phyloP scores from a whole-genome alignment of 2,888 invertebrate species.

The Thymelicus sylvestris region DNA sequence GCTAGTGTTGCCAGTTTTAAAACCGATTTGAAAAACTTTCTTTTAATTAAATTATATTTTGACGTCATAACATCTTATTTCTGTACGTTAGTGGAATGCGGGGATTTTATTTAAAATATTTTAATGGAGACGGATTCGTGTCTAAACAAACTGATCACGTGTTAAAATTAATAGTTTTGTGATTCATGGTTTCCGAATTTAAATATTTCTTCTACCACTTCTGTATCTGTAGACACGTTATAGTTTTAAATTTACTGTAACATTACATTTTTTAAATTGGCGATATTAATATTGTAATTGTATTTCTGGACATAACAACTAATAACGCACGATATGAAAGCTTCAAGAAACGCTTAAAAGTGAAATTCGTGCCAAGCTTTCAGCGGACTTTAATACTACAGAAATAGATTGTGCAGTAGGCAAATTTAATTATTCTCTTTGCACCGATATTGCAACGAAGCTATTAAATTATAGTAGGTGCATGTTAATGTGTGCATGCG shows the following conservation, averaged over 20 bases:
- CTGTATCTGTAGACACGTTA: too few species aligned
- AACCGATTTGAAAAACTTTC: conserved; percentile 24
- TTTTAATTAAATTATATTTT: conserved; percentile 39
- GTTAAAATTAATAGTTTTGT: conserved; percentile 7
- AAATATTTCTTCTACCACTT: neutral
- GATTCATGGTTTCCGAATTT: conserved; percentile 1
- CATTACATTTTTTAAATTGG: too few species aligned
- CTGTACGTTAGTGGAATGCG: conserved; percentile 22
- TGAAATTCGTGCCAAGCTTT: conserved; percentile 25
- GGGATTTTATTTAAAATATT: conserved; percentile 22
- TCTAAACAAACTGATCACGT: conserved; percentile 16
- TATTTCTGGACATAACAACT: conserved; percentile 4
- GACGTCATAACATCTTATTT: conserved; percentile 32
- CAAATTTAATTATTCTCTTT: neutral
- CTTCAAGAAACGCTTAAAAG: conserved; percentile 27
- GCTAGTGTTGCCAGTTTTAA: conserved; percentile 24
- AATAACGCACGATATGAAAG: conserved; percentile 6
- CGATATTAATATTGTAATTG: neutral
- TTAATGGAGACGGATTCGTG: neutral
- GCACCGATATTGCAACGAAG: too few species aligned
- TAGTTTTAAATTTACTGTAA: too few species aligned
- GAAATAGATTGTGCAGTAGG: conserved; percentile 8
- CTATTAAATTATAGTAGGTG: too few species aligned
- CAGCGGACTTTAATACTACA: neutral
- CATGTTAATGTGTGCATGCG: too few species aligned